Base-by-base conservation (phyloP, 2,797 vertebrate species). In the Heterohyrax brucei region DNA sequence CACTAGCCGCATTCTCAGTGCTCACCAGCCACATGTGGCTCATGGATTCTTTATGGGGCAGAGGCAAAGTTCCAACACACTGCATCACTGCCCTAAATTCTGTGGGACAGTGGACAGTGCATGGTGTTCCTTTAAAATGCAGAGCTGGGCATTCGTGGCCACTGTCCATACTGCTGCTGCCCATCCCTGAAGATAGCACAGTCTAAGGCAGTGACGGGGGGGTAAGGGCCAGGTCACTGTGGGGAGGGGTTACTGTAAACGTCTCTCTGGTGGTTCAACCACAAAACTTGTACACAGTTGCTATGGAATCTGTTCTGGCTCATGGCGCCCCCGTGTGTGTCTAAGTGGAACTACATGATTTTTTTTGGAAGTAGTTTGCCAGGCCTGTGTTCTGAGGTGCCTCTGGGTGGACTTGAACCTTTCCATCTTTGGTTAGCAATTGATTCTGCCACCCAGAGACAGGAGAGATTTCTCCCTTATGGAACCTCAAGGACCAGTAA, bases 111-210 rank as follows among this genome's bases (percentile, higher is more conserved):
- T 0, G 3, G 72, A n/a, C n/a, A 0, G 19, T 3, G 33, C 1
- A 0, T n/a, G 33, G 61, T 12, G 5, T 70, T 14, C 21, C 4
- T 48, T 39, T 16, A 19, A 46, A 26, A 18, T 1, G 28, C 12
- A 10, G 50, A 28, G 76, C 44, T 3, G 33, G 2, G 73, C 3
- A 0, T 10, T 8, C 70, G 46, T 21, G 9, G 82, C 78, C 9
- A 5, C 33, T 39, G 19, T 19, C 68, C n/a, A 10, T 3, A 61
- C 64, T 75, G 89, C 19, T 7, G 0, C 0, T 0, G 0, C 16
- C 50, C 64, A 83, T 46, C 14, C 48, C 30, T 2, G 0, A 0
- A 0, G 21, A 53, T 24, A 14, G 26, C 0, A 64, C 7, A 26
- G 24, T 56, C 53, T 16, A 16, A 56, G 22, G 44, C 44, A 14